Conservation (phyloP, 2,888 invertebrate species). For the Eremobia ochroleuca region DNA sequence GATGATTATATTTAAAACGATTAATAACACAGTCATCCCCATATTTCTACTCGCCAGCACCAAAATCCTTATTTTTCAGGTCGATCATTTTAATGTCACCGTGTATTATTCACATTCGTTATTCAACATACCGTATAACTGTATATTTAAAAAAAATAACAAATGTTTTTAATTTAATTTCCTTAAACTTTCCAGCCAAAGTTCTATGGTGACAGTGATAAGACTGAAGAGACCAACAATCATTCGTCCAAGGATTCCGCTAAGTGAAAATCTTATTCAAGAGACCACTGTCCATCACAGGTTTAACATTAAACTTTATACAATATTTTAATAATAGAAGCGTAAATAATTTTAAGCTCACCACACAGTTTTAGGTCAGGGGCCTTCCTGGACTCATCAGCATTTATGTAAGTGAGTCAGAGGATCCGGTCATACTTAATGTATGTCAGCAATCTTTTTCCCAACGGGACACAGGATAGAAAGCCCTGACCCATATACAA, state of each 20-base stretch:
- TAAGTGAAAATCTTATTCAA: conserved; percentile 77
- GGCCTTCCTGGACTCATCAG: neutral
- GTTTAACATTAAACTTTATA: conserved; percentile 57
- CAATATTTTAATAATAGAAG: conserved; percentile 53
- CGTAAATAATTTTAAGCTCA: conserved; percentile 23
- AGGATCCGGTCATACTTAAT: neutral
- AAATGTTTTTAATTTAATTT: conserved; percentile 10
- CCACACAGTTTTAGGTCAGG: neutral
- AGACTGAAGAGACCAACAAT: conserved; percentile 91
- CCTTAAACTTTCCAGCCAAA: conserved; percentile 89
- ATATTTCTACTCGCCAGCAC: conserved; percentile 37
- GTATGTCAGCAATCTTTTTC: neutral
- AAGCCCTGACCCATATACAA: neutral
- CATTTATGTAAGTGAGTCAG: neutral
- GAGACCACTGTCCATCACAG: conserved; percentile 66
- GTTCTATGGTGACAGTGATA: conserved; percentile 92
- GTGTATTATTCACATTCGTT: conserved; percentile 8
- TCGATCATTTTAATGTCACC: neutral
- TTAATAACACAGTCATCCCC: conserved; percentile 17
- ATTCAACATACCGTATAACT: neutral
- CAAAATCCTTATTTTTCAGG: neutral
- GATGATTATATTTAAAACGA: neutral
- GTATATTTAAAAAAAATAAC: too few relatives aligned
- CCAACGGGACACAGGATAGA: neutral
- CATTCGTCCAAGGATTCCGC: conserved; percentile 89